Conservation (phyloP, 2,888 invertebrate species). For the Erannis defoliaria region DNA sequence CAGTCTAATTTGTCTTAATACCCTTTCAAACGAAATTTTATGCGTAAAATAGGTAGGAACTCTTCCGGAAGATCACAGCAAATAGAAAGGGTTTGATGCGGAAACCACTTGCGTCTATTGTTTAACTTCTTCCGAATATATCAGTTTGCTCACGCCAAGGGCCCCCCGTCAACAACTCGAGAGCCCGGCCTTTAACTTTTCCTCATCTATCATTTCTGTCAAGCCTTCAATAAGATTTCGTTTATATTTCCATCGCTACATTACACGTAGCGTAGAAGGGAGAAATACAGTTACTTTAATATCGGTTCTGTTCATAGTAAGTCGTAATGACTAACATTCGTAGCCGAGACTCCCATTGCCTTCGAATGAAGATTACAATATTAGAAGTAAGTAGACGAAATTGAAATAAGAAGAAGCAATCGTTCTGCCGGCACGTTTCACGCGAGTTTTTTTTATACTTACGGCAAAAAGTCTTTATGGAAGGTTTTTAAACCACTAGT, state of each 20-base stretch:
- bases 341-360: conserved; percentile 36
- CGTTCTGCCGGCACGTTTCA: conserved; percentile 54
- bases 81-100: conserved; percentile 24
- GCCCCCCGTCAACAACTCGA: conserved; percentile 30
- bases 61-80: conserved; percentile 17
- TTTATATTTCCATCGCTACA: conserved; percentile 25
- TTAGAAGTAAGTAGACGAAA: conserved; percentile 41
- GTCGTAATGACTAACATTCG: conserved; percentile 34
- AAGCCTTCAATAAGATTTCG: conserved; percentile 17
- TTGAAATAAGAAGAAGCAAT: conserved; percentile 47
- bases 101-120: conserved; percentile 32
- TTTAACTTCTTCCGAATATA: conserved; percentile 33
- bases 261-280: conserved; percentile 17
- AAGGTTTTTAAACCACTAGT: conserved; percentile 48
- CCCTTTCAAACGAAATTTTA: too few relatives aligned
- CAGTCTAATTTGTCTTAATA: too few relatives aligned
- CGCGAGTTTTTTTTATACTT: conserved; percentile 48
- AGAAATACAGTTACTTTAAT: conserved; percentile 30
- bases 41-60: neutral
- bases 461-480: conserved; percentile 40
- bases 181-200: conserved; percentile 27
- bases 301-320: conserved; percentile 26
- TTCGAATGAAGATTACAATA: conserved; percentile 48
- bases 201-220: conserved; percentile 29
- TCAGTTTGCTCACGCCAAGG: conserved; percentile 18